Percentiles rank a stretch among this genome's conserved stretches.
These are phyloP conservation scores for Ranitomeya variabilis DNA, from an alignment of 2,113 vertebrate genomes.

Conservation along the genomic window DNA sequence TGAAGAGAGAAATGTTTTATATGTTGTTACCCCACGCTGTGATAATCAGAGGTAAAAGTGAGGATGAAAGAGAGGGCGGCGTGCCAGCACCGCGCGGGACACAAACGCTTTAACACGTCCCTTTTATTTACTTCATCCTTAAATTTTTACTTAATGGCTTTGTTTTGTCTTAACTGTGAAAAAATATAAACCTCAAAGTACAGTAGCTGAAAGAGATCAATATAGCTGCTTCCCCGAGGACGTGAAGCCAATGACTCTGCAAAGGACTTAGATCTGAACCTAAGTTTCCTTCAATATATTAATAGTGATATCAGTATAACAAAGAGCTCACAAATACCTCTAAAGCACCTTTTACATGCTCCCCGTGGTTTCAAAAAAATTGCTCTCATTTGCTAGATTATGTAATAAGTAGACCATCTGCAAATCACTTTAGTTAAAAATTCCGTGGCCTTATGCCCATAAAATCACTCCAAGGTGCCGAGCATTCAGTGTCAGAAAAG, in stretches of 20 bases:
- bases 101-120: not conserved
- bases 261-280: not conserved
- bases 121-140: not conserved
- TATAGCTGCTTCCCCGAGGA: not conserved
- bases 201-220: not conserved
- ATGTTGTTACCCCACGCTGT: conserved; percentile 22
- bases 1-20: conserved; percentile 13
- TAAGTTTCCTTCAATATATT: not conserved
- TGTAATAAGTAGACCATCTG: too few species aligned
- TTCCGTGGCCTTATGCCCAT: too few species aligned
- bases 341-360: too few species aligned
- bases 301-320: not conserved
- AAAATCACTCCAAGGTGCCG: too few species aligned
- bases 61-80: conserved; percentile 7
- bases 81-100: not conserved
- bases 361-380: too few species aligned
- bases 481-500: too few species aligned
- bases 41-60: conserved; percentile 24
- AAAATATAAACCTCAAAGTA: not conserved
- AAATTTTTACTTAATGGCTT: conserved; percentile 17
- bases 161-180: conserved; percentile 8
- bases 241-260: not conserved
- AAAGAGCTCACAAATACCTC: not conserved
- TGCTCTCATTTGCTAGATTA: too few species aligned
- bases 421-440: too few species aligned